These are phyloP conservation scores for Naja naja DNA, from an alignment of 2,113 vertebrate species.

Conservation along the genomic window DNA sequence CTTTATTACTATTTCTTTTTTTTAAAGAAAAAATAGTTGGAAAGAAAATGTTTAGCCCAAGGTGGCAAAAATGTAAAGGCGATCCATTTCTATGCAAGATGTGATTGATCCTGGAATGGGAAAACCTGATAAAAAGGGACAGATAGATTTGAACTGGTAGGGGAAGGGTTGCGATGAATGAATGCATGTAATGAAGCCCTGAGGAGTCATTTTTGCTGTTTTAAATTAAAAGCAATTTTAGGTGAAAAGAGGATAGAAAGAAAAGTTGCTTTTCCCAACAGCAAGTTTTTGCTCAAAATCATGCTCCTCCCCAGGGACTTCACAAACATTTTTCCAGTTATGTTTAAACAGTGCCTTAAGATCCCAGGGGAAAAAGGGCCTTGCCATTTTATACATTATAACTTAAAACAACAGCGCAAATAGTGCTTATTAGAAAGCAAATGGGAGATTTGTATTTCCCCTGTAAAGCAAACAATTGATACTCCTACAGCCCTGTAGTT, in stretches of 20 bases:
- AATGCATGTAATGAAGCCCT: not conserved
- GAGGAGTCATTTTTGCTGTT: not conserved
- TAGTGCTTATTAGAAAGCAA: conserved; percentile 40
- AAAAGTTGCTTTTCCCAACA: not conserved
- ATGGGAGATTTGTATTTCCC: conserved; percentile 35
- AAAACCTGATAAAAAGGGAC: not conserved
- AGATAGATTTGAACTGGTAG: not conserved
- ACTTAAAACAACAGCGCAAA: conserved; percentile 49
- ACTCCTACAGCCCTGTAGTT: conserved; percentile 55
- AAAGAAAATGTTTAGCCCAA: not conserved
- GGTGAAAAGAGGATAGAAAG: not conserved
- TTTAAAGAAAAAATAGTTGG: not conserved
- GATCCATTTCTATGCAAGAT: not conserved
- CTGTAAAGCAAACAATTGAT: conserved; percentile 51
- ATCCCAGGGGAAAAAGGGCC: conserved; percentile 55
- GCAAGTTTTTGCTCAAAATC: not conserved
- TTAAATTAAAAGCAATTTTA: not conserved
- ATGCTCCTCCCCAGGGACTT: not conserved
- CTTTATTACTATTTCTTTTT: not conserved
- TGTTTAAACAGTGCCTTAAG: conserved; percentile 39
- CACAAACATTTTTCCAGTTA: not conserved
- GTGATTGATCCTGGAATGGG: not conserved
- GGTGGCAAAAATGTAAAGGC: not conserved
- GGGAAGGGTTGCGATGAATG: not conserved
- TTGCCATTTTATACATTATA: conserved; percentile 46